phyloP scores from a whole-genome alignment of 1,140 invertebrate species.

The Panagrolaimus sp. region DNA sequence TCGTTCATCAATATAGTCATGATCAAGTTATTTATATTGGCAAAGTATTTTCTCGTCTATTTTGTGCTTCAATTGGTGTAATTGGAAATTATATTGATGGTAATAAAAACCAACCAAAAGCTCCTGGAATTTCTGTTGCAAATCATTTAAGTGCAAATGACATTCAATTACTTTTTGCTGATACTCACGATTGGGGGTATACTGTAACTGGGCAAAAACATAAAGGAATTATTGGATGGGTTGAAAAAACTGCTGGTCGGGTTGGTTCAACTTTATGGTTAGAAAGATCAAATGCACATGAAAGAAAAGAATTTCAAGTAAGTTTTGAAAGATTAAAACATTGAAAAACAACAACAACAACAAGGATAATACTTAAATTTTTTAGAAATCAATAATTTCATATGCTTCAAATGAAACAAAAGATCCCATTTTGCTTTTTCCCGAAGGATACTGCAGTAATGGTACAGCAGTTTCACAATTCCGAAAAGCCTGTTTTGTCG shows the following conservation, averaged over 20 bases:
- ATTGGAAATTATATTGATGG: slow-evolving; percentile 29
- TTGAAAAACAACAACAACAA: no score
- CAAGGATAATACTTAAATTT: no score
- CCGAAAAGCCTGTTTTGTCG: slow-evolving; percentile 37
- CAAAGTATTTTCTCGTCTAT: slow-evolving; percentile 27
- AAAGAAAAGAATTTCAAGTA: slow-evolving; percentile 29
- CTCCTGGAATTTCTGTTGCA: slow-evolving; percentile 37
- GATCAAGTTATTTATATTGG: not conserved
- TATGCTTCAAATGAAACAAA: not conserved
- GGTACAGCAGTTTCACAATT: slow-evolving; percentile 29
- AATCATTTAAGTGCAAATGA: slow-evolving; percentile 44
- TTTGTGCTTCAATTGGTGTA: slow-evolving; percentile 40
- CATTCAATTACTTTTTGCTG: slow-evolving; percentile 34
- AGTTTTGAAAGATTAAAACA: slow-evolving; percentile 22
- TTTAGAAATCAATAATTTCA: slow-evolving; percentile 20
- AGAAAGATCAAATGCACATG: slow-evolving; percentile 34
- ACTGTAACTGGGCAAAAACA: slow-evolving; percentile 44
- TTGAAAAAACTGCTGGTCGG: slow-evolving; percentile 28
- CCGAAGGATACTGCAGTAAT: slow-evolving; percentile 47
- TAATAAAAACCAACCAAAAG: slow-evolving; percentile 28
- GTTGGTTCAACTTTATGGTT: slow-evolving; percentile 37
- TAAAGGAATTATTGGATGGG: slow-evolving; percentile 33
- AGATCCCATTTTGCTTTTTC: slow-evolving; percentile 37
- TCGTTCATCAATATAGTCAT: not conserved
- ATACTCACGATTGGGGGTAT: slow-evolving; percentile 37